Percentiles rank a stretch among this genome's conserved stretches.
These are phyloP conservation scores for Oncorhynchus tshawytscha DNA, from an alignment of 2,113 vertebrate species.

Conservation along the genomic window DNA sequence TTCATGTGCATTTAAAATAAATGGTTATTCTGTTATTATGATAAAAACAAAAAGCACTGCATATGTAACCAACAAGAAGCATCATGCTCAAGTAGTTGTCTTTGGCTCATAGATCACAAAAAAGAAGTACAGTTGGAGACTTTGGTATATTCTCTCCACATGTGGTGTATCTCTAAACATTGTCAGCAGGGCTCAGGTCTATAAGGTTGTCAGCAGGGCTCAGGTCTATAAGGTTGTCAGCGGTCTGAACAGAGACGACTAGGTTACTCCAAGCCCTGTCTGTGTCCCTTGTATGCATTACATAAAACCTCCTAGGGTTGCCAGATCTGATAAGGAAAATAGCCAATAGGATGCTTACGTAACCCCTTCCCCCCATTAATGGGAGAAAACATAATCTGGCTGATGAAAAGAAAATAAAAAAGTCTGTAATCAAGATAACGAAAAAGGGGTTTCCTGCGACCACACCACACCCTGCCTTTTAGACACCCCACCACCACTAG, in stretches of 20 bases:
- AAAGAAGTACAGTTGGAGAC: too few species aligned
- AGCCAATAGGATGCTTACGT: constrained; percentile 32
- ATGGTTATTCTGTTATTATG: too few species aligned
- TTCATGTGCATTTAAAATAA: too few species aligned
- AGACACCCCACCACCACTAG: constrained; percentile 25
- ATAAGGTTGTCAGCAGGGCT: not conserved
- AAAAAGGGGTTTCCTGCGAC: constrained; percentile 33
- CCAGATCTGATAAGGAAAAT: constrained; percentile 53
- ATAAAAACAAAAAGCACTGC: too few species aligned
- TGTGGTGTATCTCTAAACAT: too few species aligned
- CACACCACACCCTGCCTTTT: constrained; percentile 9
- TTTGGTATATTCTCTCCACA: too few species aligned
- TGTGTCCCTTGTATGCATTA: constrained; percentile 27
- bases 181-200: not conserved
- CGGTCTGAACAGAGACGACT: constrained; percentile 7
- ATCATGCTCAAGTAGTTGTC: too few species aligned
- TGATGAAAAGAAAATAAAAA: constrained; percentile 31
- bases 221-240: not conserved
- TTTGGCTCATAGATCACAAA: too few species aligned
- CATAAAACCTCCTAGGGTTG: constrained; percentile 16
- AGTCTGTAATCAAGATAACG: constrained; percentile 32
- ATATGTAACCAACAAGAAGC: too few species aligned
- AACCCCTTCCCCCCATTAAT: constrained; percentile 33
- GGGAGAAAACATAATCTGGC: constrained; percentile 21
- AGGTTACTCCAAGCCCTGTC: not conserved